These are phyloP conservation scores for Apostichopus californicus DNA, from an alignment of 35 echinoderm and acorn worm genomes.

Conservation along the genomic window DNA sequence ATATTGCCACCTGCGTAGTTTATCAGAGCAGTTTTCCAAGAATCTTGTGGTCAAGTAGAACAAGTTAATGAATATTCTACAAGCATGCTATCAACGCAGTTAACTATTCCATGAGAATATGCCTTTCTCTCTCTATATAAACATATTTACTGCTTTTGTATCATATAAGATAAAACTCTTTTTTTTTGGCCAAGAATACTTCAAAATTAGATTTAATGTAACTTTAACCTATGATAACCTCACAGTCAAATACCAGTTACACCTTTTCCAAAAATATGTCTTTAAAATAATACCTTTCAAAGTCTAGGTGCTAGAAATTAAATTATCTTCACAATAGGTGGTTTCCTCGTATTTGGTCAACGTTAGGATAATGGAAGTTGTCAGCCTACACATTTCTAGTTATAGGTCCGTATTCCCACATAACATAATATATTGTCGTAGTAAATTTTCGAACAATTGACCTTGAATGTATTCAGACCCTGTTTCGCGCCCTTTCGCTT, in stretches of 20 bases:
- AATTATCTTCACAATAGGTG: slow-evolving; percentile 10
- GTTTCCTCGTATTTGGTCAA: background rate
- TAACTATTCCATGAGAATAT: too few species aligned
- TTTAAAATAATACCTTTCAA: background rate
- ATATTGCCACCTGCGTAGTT: background rate
- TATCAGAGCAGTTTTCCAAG: background rate
- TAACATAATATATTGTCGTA: background rate
- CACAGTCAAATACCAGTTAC: slow-evolving; percentile 6
- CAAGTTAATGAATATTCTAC: background rate
- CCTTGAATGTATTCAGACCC: background rate
- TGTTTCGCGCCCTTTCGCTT: background rate
- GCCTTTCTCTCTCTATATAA: too few species aligned
- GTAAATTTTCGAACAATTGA: background rate
- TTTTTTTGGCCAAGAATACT: background rate
- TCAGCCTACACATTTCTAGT: background rate
- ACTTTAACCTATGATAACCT: background rate
- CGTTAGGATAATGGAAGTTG: background rate
- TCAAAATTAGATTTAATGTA: slow-evolving; percentile 21
- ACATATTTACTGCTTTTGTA: too few species aligned
- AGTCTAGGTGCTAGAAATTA: background rate
- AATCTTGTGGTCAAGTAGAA: background rate
- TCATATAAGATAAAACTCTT: too few species aligned
- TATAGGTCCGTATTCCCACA: background rate
- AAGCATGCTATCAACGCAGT: background rate
- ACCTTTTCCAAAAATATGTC: slow-evolving; percentile 32